Evolutionary conservation across 37 sponge, comb jelly and placozoan species (phyloP).

Genomic region (Ianthella basta): DNA sequence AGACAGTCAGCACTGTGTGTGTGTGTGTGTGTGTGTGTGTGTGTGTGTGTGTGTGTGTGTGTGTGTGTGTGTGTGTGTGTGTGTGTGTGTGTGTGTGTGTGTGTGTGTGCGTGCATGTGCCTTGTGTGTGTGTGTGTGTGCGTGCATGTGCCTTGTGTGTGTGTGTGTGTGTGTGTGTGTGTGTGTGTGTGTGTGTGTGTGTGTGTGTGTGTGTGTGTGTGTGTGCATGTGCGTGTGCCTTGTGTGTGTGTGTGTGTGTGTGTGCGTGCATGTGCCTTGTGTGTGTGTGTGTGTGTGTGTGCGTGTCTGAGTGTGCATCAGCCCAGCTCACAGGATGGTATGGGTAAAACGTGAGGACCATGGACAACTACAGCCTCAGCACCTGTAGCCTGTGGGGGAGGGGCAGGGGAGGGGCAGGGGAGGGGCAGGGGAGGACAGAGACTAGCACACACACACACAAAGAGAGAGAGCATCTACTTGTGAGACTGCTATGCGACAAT

Average conservation of each 20-base stretch:
- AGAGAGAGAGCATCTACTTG: too few species aligned
- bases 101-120: too few species aligned
- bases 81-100: not conserved
- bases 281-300: too few species aligned
- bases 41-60: conserved; percentile 28
- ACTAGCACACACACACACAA: too few species aligned
- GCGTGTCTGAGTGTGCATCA: too few species aligned
- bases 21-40: conserved; percentile 11
- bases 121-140: too few species aligned
- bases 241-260: not conserved
- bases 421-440: not conserved
- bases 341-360: conserved; percentile 2
- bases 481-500: not conserved
- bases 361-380: not conserved
- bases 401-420: not conserved
- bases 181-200: not conserved
- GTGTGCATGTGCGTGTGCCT: conserved; percentile 1
- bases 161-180: too few species aligned
- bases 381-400: not conserved
- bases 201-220: conserved; percentile 28
- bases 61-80: conserved; percentile 14
- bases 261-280: too few species aligned
- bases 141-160: too few species aligned
- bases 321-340: not conserved
- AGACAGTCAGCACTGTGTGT: not conserved